Conservation (phyloP, 1,140 invertebrate genomes). For the Elymnias hypermnestra region DNA sequence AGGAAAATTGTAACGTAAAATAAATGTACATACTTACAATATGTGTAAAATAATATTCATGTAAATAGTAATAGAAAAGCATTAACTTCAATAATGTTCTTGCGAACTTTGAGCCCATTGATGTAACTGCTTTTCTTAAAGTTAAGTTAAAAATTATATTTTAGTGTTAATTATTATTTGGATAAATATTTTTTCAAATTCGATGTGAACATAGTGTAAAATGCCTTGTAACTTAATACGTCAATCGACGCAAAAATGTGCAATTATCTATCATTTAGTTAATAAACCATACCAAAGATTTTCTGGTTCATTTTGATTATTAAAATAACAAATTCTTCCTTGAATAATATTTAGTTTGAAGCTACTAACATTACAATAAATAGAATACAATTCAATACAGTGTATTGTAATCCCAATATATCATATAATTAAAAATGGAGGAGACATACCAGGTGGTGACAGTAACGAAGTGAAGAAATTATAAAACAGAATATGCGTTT, state of each 20-base stretch:
- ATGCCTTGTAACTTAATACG: slow-evolving; percentile 15
- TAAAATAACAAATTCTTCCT: background rate
- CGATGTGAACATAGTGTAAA: background rate
- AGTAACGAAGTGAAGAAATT: too few species aligned
- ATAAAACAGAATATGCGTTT: too few species aligned
- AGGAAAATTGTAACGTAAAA: too few species aligned
- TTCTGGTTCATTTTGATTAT: slow-evolving; percentile 12
- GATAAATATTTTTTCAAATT: slow-evolving; percentile 26
- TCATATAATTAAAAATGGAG: too few species aligned
- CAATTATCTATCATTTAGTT: slow-evolving; percentile 44
- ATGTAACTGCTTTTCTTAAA: slow-evolving; percentile 42
- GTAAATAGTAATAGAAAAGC: slow-evolving; percentile 40
- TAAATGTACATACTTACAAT: too few species aligned
- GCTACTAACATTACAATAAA: too few species aligned
- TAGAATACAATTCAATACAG: too few species aligned
- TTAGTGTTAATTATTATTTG: slow-evolving; percentile 6
- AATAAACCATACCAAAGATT: slow-evolving; percentile 51
- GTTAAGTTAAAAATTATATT: slow-evolving; percentile 6
- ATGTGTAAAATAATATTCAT: slow-evolving; percentile 7
- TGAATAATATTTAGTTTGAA: too few species aligned
- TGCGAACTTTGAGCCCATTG: slow-evolving; percentile 59
- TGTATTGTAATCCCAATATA: too few species aligned
- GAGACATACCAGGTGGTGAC: too few species aligned
- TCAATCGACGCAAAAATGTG: slow-evolving; percentile 21
- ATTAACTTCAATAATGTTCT: slow-evolving; percentile 48